These are phyloP conservation scores for Lepilemur septentrionalis DNA, from an alignment of 2,797 vertebrate species.

Conservation along the genomic window DNA sequence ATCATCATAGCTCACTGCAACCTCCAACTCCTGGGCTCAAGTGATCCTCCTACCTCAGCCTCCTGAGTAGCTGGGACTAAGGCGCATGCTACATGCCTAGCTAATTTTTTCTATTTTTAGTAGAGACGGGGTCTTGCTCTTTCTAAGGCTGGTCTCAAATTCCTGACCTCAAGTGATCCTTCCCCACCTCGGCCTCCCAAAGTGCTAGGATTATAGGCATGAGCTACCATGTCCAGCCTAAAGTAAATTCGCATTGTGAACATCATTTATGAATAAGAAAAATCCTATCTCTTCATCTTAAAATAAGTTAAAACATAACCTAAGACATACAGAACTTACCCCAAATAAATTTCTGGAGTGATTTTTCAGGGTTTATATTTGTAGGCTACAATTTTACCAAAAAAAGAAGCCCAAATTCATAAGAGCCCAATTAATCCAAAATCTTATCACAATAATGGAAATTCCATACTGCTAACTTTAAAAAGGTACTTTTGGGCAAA, in stretches of 20 bases:
- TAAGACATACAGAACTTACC: neutral
- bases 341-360: constrained; percentile 44
- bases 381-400: neutral
- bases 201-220: too few species aligned
- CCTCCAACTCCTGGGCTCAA: neutral
- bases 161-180: neutral
- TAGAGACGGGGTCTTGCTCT: neutral
- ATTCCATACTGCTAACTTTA: neutral
- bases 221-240: too few species aligned
- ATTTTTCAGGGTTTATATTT: constrained; percentile 1
- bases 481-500: neutral
- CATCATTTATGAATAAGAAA: constrained; percentile 43
- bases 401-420: neutral
- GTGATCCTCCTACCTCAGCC: neutral
- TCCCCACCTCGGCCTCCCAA: neutral
- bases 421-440: neutral
- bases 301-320: constrained; percentile 5
- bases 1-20: neutral
- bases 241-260: neutral
- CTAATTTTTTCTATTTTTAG: neutral
- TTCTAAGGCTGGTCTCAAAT: neutral
- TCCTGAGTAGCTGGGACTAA: neutral
- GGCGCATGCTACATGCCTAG: neutral
- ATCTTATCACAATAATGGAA: neutral
- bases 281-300: neutral